Evolutionary conservation across 1,140 invertebrate species (phyloP).

Genomic region (Pemphigus obesinymphae): DNA sequence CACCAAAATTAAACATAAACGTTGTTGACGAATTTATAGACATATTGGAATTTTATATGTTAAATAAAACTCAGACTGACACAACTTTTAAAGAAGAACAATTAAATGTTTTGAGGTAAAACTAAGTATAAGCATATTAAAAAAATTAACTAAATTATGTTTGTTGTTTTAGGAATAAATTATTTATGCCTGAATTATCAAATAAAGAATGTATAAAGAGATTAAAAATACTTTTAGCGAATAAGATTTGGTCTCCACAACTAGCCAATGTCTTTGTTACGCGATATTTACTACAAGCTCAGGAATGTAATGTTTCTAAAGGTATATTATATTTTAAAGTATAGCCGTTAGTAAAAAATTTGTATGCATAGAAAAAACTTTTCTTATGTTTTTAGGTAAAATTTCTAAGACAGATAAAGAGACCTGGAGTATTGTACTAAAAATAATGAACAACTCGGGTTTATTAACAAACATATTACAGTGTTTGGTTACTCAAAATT

Average conservation of each 20-base stretch:
- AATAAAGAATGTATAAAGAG: slow-evolving; percentile 27
- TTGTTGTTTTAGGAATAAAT: not conserved
- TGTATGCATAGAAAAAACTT: not conserved
- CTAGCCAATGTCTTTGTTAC: slow-evolving; percentile 17
- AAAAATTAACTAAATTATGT: not conserved
- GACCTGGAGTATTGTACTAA: not conserved
- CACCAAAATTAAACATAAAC: not conserved
- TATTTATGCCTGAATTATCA: not conserved
- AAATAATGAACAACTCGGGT: not conserved
- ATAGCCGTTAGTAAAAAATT: not conserved
- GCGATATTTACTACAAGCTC: not conserved
- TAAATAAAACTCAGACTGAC: not conserved
- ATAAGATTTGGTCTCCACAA: not conserved
- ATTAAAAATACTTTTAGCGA: not conserved
- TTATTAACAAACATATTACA: slow-evolving; percentile 3
- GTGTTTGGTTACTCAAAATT: slow-evolving; percentile 19
- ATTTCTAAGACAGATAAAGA: slow-evolving; percentile 6
- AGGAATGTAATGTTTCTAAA: slow-evolving; percentile 2
- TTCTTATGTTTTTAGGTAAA: not conserved
- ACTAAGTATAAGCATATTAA: not conserved
- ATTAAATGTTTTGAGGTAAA: slow-evolving; percentile 10
- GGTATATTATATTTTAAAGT: slow-evolving; percentile 4
- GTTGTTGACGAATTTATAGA: not conserved
- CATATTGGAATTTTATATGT: not conserved
- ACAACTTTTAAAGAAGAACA: not conserved